A percentile compares a stretch with the other conserved stretches of the same genome.
phyloP scores from a whole-genome alignment of 2,797 vertebrate species.

The Lophotriccus pileatus region DNA sequence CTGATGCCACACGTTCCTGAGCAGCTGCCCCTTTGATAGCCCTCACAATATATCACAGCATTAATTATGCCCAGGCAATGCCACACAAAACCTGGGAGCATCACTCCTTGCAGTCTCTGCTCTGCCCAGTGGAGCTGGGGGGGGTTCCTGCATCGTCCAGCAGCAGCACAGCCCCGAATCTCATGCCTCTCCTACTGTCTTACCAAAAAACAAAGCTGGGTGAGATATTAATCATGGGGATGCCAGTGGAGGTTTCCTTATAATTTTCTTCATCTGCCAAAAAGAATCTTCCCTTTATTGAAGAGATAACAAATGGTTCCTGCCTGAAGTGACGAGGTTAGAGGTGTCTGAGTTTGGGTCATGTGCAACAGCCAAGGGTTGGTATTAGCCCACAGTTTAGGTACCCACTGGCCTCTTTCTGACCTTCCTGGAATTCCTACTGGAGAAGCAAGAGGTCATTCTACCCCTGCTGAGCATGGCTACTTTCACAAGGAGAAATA shows the following conservation, averaged over 20 bases:
- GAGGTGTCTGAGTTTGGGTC: rapidly evolving
- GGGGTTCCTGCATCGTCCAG: background rate
- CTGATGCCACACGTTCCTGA: background rate
- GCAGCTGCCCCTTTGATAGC: background rate
- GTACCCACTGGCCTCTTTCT: background rate
- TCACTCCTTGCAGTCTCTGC: background rate
- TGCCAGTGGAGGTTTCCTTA: rapidly evolving
- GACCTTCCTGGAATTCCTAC: background rate
- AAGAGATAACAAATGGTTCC: no score
- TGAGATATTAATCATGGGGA: background rate
- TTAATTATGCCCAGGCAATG: background rate
- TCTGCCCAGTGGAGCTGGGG: background rate
- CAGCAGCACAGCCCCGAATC: rapidly evolving
- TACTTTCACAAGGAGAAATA: background rate
- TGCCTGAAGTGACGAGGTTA: background rate
- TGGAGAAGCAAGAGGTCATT: background rate
- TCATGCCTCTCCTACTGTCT: rapidly evolving
- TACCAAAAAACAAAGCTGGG: background rate
- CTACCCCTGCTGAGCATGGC: rapidly evolving
- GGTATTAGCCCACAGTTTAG: rapidly evolving
- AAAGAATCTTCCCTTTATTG: background rate
- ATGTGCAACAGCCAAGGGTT: rapidly evolving
- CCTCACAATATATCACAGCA: background rate
- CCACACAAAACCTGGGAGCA: background rate
- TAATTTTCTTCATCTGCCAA: background rate